Evolutionary conservation across 2,113 vertebrate species (phyloP), one percentile per base, ranked within the genome.

Genomic region (Takifugu bimaculatus): DNA sequence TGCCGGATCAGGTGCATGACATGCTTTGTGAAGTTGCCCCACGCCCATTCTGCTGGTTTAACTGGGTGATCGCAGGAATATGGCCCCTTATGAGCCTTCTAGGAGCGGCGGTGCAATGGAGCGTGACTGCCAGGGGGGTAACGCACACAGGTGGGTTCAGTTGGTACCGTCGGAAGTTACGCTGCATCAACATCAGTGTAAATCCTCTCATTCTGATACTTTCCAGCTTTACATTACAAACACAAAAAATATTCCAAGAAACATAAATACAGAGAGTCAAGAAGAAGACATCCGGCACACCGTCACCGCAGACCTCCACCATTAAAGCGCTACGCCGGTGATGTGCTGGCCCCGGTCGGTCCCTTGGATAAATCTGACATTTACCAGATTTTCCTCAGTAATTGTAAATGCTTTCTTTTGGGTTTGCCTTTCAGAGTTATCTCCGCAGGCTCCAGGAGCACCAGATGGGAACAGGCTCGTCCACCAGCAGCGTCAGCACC

Each of bases 291-390:
- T 15, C 85, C 75, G 15, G 76, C 89, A 15, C 77, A 85, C 27
- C 90, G 83, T 63, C 83, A 48, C 1, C 87, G 83, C 26, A 90
- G 89, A 51, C 88, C 92, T 50, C 81, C 87, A 11, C 67, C 68
- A 0, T 86, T 88, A 25, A 69, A 90, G 47, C 89, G 92, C 59
- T 94, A 91, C 14, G 84, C 91, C 1, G 93, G 92, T 10, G 92
- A 95, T 28, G 90, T 93, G 54, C 86, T 94, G 35, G 92, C 94
- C 12, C 93, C 92, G 42, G 93, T 94, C 63, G 90, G 76, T 74
- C 25, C 12, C 43, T 57, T 13, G 28, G 26, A 48, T 13, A 48
- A 15, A 48, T 12, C 45, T 14, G 13, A 48, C 4, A 48, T 5
- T n/a, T n/a, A 48, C n/a, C 45, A 15, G 45, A 4, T 48, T n/a